These are phyloP conservation scores for Clupea harengus DNA, from an alignment of 2,113 vertebrate genomes.

Conservation along the genomic window DNA sequence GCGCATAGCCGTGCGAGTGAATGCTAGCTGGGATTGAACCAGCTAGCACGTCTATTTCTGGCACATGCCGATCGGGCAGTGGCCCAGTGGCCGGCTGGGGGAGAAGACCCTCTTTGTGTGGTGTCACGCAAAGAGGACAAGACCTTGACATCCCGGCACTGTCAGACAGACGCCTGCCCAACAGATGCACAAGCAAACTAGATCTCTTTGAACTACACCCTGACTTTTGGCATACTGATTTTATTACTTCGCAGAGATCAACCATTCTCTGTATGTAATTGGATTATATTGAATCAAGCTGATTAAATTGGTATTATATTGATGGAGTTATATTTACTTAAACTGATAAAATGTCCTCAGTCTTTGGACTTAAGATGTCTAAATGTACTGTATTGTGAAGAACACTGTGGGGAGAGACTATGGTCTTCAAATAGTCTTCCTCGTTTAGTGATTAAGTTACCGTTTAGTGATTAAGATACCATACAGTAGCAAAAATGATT, in stretches of 20 bases:
- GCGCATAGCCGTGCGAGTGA: not conserved
- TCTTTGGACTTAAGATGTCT: not conserved
- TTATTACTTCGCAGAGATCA: not conserved
- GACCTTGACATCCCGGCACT: slow-evolving; percentile 49
- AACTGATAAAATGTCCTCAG: not conserved
- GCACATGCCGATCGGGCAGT: slow-evolving; percentile 33
- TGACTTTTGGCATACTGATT: slow-evolving; percentile 5
- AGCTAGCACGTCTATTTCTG: slow-evolving; percentile 48
- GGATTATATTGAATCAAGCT: not conserved
- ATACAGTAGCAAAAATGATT: not conserved
- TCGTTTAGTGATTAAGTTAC: not conserved
- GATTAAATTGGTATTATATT: not conserved
- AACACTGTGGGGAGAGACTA: not conserved
- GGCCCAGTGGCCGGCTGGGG: not conserved
- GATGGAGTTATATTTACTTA: not conserved
- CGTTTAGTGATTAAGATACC: not conserved
- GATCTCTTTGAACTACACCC: slow-evolving; percentile 6
- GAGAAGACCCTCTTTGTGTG: slow-evolving; percentile 40
- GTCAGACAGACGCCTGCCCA: not conserved
- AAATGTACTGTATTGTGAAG: not conserved
- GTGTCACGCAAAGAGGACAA: slow-evolving; percentile 52
- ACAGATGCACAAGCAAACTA: not conserved
- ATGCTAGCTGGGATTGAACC: not conserved
- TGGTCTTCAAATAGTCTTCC: not conserved
- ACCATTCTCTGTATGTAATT: not conserved